These are phyloP conservation scores for Drosophila dives DNA, from an alignment of 2,888 invertebrate species.

Conservation along the genomic window DNA sequence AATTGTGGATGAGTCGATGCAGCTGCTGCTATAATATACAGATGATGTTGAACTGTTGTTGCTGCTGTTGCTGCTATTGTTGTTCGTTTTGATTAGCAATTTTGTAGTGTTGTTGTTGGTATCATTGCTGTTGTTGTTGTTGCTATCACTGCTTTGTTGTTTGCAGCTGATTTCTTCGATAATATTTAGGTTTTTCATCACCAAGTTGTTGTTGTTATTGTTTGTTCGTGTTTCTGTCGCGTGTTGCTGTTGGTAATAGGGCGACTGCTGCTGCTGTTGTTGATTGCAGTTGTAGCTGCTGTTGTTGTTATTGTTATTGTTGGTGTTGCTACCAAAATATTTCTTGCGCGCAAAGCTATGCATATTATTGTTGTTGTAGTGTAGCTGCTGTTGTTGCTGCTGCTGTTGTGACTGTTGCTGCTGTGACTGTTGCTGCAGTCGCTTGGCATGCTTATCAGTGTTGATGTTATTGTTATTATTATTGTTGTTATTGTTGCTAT, in stretches of 20 bases:
- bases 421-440: conserved; percentile 28
- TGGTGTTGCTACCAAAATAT: conserved; percentile 49
- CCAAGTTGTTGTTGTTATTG: conserved; percentile 55
- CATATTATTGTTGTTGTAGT: conserved; percentile 34
- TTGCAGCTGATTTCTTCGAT: conserved; percentile 35
- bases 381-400: conserved; percentile 31
- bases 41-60: conserved; percentile 43
- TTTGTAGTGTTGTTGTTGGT: conserved; percentile 39
- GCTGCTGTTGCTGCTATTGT: conserved; percentile 36
- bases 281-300: conserved; percentile 42
- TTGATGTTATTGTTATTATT: conserved; percentile 17
- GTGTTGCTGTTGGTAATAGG: conserved; percentile 46
- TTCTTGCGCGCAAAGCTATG: conserved; percentile 57
- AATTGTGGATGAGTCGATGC: conserved; percentile 44
- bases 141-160: conserved; percentile 28
- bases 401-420: conserved; percentile 26
- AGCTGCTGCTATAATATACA: conserved; percentile 53
- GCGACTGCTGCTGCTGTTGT: conserved; percentile 37
- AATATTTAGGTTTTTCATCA: conserved; percentile 69
- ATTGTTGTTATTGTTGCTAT: conserved; percentile 34
- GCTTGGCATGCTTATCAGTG: conserved; percentile 30
- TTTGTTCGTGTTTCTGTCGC: conserved; percentile 27
- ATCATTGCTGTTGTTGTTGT: conserved; percentile 39
- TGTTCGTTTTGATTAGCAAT: conserved; percentile 17
- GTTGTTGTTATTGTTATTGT: conserved; percentile 35